Percentiles rank a stretch among this genome's conserved stretches.
These are phyloP conservation scores for Agonopterix subpropinquella DNA, from an alignment of 2,888 invertebrate species.

Conservation along the genomic window DNA sequence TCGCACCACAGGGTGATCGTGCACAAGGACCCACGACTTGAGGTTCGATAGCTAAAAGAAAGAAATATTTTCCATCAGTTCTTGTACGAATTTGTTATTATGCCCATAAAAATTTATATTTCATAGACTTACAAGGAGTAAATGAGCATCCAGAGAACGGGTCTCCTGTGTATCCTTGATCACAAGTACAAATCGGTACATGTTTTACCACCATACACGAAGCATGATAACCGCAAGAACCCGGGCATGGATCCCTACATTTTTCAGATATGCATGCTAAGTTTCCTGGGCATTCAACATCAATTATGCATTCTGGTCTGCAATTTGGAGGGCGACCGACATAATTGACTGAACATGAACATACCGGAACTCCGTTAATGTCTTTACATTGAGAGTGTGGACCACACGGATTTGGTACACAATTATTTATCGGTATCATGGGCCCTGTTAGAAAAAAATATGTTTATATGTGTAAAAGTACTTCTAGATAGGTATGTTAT, in stretches of 20 bases:
- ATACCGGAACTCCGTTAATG: conserved; percentile 80
- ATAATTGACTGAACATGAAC: conserved; percentile 84
- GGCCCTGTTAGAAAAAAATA: conserved; percentile 46
- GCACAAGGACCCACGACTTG: conserved; percentile 79
- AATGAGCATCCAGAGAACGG: conserved; percentile 85
- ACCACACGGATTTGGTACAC: conserved; percentile 85
- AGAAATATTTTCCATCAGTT: conserved; percentile 5
- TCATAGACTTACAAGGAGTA: conserved; percentile 70
- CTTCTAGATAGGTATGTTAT: not conserved
- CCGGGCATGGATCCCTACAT: conserved; percentile 84
- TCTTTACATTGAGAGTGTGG: conserved; percentile 85
- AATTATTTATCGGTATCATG: conserved; percentile 72
- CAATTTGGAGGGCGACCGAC: conserved; percentile 87
- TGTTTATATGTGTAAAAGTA: not conserved
- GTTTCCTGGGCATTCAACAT: conserved; percentile 83
- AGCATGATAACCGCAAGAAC: conserved; percentile 84
- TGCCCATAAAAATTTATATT: not conserved
- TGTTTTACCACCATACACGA: conserved; percentile 83
- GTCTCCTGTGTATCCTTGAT: conserved; percentile 83
- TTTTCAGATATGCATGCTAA: conserved; percentile 82
- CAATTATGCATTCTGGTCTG: conserved; percentile 84
- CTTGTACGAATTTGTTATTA: not conserved
- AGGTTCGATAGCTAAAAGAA: conserved; percentile 71
- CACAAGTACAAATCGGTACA: conserved; percentile 83
- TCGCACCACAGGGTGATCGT: conserved; percentile 90